These are phyloP conservation scores for Lasiurus cinereus DNA, from an alignment of 2,113 vertebrate genomes.

Conservation along the genomic window DNA sequence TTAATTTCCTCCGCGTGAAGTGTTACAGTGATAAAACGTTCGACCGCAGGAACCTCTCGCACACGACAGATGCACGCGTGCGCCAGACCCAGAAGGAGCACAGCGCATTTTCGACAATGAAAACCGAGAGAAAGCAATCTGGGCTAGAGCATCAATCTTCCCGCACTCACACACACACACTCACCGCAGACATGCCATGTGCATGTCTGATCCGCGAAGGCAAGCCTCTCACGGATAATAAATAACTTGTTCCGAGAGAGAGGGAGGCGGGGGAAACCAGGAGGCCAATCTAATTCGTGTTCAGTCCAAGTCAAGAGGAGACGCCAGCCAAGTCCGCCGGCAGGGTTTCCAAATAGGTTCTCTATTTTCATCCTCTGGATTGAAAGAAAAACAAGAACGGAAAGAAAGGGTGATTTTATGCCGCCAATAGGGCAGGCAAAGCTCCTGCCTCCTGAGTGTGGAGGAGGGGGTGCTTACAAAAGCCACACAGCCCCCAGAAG, in stretches of 20 bases:
- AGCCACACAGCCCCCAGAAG: background rate
- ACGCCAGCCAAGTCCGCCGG: constrained; percentile 64
- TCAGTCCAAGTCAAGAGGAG: constrained; percentile 75
- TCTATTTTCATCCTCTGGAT: constrained; percentile 75
- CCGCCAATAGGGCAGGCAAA: constrained; percentile 49
- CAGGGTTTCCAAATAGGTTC: constrained; percentile 67
- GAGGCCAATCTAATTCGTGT: constrained; percentile 71
- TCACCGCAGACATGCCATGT: constrained; percentile 49
- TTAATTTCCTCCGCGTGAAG: constrained; percentile 81
- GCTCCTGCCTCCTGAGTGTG: background rate
- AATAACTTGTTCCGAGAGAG: constrained; percentile 72
- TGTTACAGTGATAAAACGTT: constrained; percentile 74
- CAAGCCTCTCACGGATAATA: constrained; percentile 68
- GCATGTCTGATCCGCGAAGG: constrained; percentile 70
- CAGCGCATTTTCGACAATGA: constrained; percentile 74
- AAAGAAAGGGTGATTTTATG: constrained; percentile 60
- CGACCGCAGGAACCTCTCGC: constrained; percentile 58
- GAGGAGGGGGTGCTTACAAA: background rate
- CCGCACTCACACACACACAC: constrained; percentile 26
- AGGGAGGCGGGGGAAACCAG: constrained; percentile 70
- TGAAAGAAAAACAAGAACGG: constrained; percentile 66
- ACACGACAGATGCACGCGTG: constrained; percentile 54
- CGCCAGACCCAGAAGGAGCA: constrained; percentile 61
- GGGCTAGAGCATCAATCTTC: constrained; percentile 74
- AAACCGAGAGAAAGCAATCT: constrained; percentile 75